Evolutionary conservation across 23 tunicate species (phyloP).

Genomic region (Halocynthia aurantium): DNA sequence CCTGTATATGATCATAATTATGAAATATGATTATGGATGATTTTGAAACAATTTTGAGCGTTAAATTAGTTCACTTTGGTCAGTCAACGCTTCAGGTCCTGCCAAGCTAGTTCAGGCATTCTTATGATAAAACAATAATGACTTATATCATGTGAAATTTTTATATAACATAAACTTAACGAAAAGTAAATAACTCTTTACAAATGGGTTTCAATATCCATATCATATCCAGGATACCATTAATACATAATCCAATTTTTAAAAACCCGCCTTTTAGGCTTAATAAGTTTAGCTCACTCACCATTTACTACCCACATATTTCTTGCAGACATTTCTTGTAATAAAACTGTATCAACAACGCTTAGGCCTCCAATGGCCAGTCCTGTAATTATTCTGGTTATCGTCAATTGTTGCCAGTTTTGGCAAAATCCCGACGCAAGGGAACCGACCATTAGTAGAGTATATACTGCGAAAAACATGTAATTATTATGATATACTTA

Average conservation of each 20-base stretch:
- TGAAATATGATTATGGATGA: no score
- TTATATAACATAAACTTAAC: no score
- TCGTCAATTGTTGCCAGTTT: conserved; percentile 25
- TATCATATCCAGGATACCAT: not conserved
- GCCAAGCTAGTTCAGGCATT: no score
- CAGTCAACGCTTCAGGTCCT: no score
- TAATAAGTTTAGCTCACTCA: not conserved
- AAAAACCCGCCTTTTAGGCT: no score
- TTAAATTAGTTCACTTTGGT: no score
- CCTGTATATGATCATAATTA: conserved; percentile 1
- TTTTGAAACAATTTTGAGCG: no score
- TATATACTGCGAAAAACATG: not conserved
- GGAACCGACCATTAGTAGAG: not conserved
- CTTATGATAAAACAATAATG: no score
- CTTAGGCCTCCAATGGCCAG: conserved; percentile 25
- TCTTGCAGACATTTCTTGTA: conserved; percentile 17
- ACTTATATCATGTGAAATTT: no score
- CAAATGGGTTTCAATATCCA: not conserved
- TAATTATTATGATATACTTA: no score
- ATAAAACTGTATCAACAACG: conserved; percentile 16
- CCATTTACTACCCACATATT: conserved; percentile 24
- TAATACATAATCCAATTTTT: no score
- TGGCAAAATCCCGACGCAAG: conserved; percentile 3
- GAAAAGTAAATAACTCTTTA: not conserved
- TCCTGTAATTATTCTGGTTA: conserved; percentile 3